Evolutionary conservation across 2,888 invertebrate species (phyloP), one percentile per base, ranked within the genome.

Genomic region (Sesamia inferens): DNA sequence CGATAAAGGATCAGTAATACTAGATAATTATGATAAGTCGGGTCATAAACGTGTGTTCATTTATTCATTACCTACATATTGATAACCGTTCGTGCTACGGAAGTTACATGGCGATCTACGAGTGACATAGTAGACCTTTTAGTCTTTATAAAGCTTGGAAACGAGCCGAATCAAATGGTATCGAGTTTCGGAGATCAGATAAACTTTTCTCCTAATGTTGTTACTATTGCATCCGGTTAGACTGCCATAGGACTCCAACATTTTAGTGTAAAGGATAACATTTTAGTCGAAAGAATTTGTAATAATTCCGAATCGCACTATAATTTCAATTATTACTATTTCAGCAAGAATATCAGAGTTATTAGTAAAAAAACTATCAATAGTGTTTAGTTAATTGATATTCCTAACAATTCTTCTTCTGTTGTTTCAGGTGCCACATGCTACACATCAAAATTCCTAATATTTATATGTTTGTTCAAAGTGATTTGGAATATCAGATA

Each of bases 351-450:
- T 0, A 57, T 57, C 14, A 57, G 14, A 24, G 3, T 57, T 24
- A 24, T 13, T 5, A 13, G 55, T 55, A 22, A 16, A 22, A 16
- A 6, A 55, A 22, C 54, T 55, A 13, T 22, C 13, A 22, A 11
- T 13, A n/a, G 5, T n/a, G 13, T 22, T n/a, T 13, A 22, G 5
- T 22, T 55, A 16, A 62, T 22, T 11, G 16, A 16, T 47, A 39
- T 11, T 19, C 5, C 1, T 16, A 55, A 14, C 4, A 22, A 54
- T 6, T 22, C 19, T 64, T 54, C 0, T 16, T 42, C 48, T 61
- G 69, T 89, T 90, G 88, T 92, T 92, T 58, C 92, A 93, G 93
- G 90, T 84, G 83, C 89, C 55, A 69, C 81, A 76, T 72, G 63
- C 54, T 77, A 70, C 79, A 76, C 76, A 44, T 84, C 89, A 69